Percentiles rank a stretch among this genome's conserved stretches.
phyloP scores from a whole-genome alignment of 2,888 invertebrate genomes.

The Alsophila aescularia region DNA sequence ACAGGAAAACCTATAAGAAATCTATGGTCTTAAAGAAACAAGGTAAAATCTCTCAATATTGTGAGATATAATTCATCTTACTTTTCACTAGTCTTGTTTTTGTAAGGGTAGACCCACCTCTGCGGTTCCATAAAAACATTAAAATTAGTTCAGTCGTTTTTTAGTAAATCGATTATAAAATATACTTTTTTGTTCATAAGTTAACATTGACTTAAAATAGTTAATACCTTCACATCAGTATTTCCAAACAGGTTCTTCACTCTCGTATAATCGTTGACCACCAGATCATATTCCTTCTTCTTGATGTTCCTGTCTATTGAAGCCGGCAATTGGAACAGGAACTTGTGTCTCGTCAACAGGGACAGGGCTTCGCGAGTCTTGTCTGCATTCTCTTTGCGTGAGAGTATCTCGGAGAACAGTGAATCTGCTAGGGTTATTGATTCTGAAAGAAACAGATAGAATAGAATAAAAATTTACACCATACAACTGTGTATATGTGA shows the following conservation, averaged over 20 bases:
- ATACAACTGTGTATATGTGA: not conserved
- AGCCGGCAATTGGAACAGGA: constrained; percentile 97
- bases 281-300: constrained; percentile 97
- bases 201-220: too few species aligned
- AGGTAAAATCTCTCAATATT: too few species aligned
- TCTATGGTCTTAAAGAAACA: too few species aligned
- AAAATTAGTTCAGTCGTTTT: too few species aligned
- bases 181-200: too few species aligned
- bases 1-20: too few species aligned
- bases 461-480: not conserved
- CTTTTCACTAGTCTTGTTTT: too few species aligned
- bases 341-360: constrained; percentile 96
- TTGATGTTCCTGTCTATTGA: constrained; percentile 97
- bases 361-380: constrained; percentile 97
- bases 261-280: constrained; percentile 98
- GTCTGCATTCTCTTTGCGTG: constrained; percentile 97
- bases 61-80: too few species aligned
- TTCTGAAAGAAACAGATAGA: constrained; percentile 80
- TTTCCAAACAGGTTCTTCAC: constrained; percentile 98
- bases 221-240: constrained; percentile 91
- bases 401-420: constrained; percentile 95
- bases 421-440: constrained; percentile 96
- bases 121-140: too few species aligned
- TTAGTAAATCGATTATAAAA: too few species aligned
- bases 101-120: too few species aligned